These are phyloP conservation scores for Phasianus colchicus DNA, from an alignment of 2,113 vertebrate genomes.

Conservation along the genomic window DNA sequence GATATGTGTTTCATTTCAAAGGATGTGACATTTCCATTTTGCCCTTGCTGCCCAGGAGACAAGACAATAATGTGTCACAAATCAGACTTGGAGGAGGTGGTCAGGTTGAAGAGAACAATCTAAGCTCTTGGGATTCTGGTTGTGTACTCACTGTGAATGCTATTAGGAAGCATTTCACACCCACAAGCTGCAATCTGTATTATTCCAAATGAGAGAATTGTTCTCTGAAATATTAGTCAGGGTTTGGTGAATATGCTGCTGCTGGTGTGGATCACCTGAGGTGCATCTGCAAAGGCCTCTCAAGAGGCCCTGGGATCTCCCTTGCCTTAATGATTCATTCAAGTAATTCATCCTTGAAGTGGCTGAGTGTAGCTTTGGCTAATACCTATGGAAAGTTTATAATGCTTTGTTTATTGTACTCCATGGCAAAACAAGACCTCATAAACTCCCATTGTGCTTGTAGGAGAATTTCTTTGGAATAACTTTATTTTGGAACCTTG, in stretches of 20 bases:
- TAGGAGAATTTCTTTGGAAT: background rate
- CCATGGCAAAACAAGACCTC: background rate
- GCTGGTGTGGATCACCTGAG: background rate
- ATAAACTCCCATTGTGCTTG: background rate
- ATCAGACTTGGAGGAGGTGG: background rate
- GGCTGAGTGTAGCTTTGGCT: background rate
- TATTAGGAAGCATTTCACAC: background rate
- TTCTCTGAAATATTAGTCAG: background rate
- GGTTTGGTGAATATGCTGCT: rapidly evolving
- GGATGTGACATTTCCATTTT: background rate
- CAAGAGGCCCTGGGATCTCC: background rate
- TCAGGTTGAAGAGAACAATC: background rate
- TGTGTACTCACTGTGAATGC: background rate
- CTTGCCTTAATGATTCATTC: background rate
- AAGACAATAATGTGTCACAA: background rate
- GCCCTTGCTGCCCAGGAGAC: background rate
- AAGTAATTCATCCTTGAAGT: background rate
- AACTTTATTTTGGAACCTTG: background rate
- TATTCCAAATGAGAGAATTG: background rate
- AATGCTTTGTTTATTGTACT: background rate
- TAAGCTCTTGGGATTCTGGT: background rate
- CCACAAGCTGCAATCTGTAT: background rate
- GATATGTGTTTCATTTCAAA: background rate
- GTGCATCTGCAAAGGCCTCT: background rate
- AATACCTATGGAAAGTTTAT: background rate